Percentiles rank a stretch among this genome's conserved stretches.
Evolutionary conservation across 1,140 invertebrate genomes (phyloP).

Genomic region (Ooceraea biroi): DNA sequence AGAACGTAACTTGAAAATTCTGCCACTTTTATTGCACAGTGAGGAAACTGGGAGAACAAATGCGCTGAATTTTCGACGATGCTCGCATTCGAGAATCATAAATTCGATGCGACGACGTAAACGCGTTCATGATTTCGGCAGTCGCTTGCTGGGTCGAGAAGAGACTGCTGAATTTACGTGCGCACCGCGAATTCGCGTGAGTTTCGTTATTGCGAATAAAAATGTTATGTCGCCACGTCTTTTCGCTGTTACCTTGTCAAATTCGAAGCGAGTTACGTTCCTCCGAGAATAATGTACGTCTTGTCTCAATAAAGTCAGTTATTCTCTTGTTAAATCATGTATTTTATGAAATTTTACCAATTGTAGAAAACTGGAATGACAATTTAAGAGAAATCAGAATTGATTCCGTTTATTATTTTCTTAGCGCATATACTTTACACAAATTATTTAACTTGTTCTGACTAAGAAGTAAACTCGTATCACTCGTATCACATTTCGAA

Average conservation of each 20-base stretch:
- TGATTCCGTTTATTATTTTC: not conserved
- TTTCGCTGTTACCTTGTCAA: not conserved
- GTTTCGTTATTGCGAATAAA: constrained; percentile 30
- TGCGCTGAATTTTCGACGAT: not conserved
- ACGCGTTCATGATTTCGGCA: not conserved
- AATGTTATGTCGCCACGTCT: constrained; percentile 12
- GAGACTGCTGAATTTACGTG: not conserved
- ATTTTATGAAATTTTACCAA: not conserved
- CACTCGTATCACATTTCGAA: not conserved
- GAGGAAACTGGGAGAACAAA: not conserved
- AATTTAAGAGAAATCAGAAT: not conserved
- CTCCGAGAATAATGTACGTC: not conserved
- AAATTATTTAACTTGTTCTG: not conserved
- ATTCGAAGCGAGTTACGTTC: not conserved
- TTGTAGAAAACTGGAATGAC: not conserved
- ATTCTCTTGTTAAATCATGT: not conserved
- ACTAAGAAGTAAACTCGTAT: not conserved
- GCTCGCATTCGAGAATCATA: constrained; percentile 6
- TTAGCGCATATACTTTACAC: not conserved
- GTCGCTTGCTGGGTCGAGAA: not conserved
- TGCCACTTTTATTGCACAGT: not conserved
- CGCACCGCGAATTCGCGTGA: not conserved
- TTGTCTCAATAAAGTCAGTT: not conserved
- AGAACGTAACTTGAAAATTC: not conserved
- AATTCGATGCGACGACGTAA: constrained; percentile 4